Conservation (phyloP, 2,113 vertebrate genomes). For the Ramphastos sulfuratus region DNA sequence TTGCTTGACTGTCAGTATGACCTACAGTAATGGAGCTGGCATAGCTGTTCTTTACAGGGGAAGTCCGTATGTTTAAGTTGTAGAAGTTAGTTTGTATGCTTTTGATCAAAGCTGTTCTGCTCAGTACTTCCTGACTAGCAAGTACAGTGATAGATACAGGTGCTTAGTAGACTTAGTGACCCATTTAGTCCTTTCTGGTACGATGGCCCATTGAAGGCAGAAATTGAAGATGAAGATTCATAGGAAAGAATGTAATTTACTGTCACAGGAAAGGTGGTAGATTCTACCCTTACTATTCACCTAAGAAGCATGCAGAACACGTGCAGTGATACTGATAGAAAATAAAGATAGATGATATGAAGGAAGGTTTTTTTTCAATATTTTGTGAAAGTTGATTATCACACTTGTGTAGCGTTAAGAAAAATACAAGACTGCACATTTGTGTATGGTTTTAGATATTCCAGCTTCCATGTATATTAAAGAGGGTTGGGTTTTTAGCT, state of each 20-base stretch:
- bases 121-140: neutral
- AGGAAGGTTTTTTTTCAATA: neutral
- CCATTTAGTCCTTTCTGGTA: neutral
- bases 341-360: neutral
- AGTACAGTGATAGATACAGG: neutral
- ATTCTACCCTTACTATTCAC: neutral
- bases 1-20: neutral
- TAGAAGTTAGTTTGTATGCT: neutral
- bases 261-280: neutral
- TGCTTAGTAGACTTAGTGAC: neutral
- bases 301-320: neutral
- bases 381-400: neutral
- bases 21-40: neutral
- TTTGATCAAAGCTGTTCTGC: constrained; percentile 29
- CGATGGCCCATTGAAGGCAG: neutral
- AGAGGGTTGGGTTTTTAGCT: rapidly evolving
- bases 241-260: neutral
- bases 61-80: neutral
- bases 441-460: neutral
- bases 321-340: neutral
- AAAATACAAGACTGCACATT: neutral
- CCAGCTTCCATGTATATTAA: neutral
- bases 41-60: neutral
- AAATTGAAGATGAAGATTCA: neutral
- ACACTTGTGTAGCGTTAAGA: neutral